Percentiles rank a stretch among this genome's conserved stretches.
These are phyloP conservation scores for Lydus trimaculatus DNA, from an alignment of 2,888 invertebrate genomes.

Conservation along the genomic window DNA sequence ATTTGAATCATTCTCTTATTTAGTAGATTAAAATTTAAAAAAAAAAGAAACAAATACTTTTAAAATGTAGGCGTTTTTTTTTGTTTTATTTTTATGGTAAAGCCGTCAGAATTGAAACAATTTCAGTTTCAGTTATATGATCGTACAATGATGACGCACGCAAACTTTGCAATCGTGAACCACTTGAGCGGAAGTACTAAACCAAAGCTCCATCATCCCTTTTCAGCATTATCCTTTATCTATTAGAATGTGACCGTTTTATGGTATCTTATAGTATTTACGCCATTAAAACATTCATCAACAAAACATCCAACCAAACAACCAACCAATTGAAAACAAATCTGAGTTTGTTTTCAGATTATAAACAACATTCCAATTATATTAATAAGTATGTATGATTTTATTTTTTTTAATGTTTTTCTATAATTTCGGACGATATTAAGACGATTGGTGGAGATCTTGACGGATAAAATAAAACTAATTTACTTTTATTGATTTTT, in stretches of 20 bases:
- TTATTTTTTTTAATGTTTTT: not conserved
- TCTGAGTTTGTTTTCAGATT: not conserved
- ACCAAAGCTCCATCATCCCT: conserved; percentile 48
- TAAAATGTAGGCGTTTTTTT: not conserved
- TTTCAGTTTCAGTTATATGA: conserved; percentile 33
- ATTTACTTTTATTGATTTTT: conserved; percentile 36
- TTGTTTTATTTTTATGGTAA: conserved; percentile 28
- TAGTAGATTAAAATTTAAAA: too few relatives aligned
- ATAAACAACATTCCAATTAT: conserved; percentile 1
- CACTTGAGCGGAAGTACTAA: conserved; percentile 52
- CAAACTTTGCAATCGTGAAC: conserved; percentile 49
- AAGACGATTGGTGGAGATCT: not conserved
- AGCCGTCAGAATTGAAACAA: conserved; percentile 37
- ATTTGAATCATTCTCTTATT: not conserved
- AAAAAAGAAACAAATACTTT: too few relatives aligned
- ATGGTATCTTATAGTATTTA: not conserved
- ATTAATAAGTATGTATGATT: too few relatives aligned
- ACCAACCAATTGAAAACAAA: not conserved
- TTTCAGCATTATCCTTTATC: conserved; percentile 44
- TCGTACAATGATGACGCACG: conserved; percentile 40
- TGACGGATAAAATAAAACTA: conserved; percentile 15
- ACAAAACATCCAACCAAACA: not conserved
- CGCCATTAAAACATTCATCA: not conserved
- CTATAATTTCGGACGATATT: not conserved
- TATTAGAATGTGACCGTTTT: conserved; percentile 43